phyloP scores from a whole-genome alignment of 1,140 invertebrate species.

The Oryzaephilus surinamensis region DNA sequence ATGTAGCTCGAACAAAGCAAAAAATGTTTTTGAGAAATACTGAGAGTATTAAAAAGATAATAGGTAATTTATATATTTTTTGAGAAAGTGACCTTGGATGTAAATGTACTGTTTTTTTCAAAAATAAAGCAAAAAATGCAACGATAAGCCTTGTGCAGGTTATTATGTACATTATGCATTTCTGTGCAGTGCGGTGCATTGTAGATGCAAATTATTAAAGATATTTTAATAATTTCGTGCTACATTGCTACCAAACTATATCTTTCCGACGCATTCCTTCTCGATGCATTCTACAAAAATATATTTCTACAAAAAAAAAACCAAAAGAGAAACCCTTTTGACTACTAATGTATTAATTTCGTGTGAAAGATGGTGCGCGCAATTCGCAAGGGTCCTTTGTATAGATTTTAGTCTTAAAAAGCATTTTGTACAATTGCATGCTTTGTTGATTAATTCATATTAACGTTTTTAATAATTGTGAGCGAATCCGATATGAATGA shows the following conservation, averaged over 20 bases:
- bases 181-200: too few species aligned
- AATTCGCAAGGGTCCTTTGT: constrained; percentile 12
- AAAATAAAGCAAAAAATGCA: constrained; percentile 35
- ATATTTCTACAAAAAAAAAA: constrained; percentile 20
- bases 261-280: constrained; percentile 30
- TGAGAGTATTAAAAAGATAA: constrained; percentile 25
- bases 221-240: too few species aligned
- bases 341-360: too few species aligned
- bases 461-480: constrained; percentile 21
- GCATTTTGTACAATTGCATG: constrained; percentile 35
- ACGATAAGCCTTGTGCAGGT: constrained; percentile 22
- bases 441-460: constrained; percentile 25
- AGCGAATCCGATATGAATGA: constrained; percentile 4
- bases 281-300: constrained; percentile 26
- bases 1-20: constrained; percentile 24
- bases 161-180: constrained; percentile 8
- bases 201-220: too few species aligned
- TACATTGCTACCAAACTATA: background rate
- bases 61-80: constrained; percentile 33
- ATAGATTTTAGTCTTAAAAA: constrained; percentile 28
- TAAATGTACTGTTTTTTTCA: constrained; percentile 30
- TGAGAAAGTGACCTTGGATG: constrained; percentile 37
- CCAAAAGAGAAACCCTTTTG: background rate
- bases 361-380: constrained; percentile 18
- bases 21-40: constrained; percentile 22